phyloP scores from a whole-genome alignment of 2,888 invertebrate genomes.

The Gandaritis pyraliata region DNA sequence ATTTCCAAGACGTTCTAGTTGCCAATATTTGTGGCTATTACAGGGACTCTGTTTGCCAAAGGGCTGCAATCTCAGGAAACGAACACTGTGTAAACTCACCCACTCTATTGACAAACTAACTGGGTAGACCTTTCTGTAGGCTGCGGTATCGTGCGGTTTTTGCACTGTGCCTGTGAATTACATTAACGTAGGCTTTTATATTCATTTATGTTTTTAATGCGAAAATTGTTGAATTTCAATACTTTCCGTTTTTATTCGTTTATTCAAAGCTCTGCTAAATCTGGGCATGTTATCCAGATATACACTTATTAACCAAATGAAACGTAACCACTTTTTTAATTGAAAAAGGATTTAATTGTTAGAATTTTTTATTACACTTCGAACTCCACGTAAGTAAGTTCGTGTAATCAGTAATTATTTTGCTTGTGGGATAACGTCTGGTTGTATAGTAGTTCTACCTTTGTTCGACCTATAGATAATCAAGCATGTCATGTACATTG shows the following conservation, averaged over 20 bases:
- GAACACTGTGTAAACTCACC: slow-evolving; percentile 28
- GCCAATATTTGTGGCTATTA: slow-evolving; percentile 36
- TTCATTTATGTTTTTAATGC: not conserved
- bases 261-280: not conserved
- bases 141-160: slow-evolving; percentile 23
- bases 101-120: slow-evolving; percentile 21
- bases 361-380: too few species aligned
- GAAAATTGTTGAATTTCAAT: not conserved
- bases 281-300: too few species aligned
- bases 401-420: too few species aligned
- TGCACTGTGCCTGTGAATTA: slow-evolving; percentile 13
- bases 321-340: too few species aligned
- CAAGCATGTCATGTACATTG: not conserved
- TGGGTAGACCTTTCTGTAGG: slow-evolving; percentile 14
- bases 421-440: too few species aligned
- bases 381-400: too few species aligned
- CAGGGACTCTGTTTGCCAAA: slow-evolving; percentile 31
- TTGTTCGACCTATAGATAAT: not conserved
- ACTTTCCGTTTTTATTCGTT: not conserved
- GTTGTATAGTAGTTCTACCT: too few species aligned
- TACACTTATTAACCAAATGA: too few species aligned
- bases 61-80: slow-evolving; percentile 38
- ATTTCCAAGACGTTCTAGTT: slow-evolving; percentile 22
- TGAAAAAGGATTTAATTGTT: too few species aligned
- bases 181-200: not conserved